A percentile compares a stretch with the other conserved stretches of the same genome.
These are phyloP conservation scores for Pterocles orientalis DNA, from an alignment of 2,113 vertebrate species.

Conservation along the genomic window DNA sequence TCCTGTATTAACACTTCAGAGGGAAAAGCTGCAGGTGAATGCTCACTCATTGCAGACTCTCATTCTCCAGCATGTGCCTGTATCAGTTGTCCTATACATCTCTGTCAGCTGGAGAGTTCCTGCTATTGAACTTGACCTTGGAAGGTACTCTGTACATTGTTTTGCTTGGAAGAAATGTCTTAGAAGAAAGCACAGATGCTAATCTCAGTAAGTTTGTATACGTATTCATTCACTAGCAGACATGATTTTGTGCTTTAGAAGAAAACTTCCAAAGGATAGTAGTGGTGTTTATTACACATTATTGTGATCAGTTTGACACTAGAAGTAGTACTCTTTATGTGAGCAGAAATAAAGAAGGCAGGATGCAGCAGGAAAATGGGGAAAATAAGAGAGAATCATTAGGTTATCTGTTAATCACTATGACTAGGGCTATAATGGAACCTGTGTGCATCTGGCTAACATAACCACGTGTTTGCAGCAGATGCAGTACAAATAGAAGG, in stretches of 20 bases:
- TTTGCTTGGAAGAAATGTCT: slow-evolving; percentile 27
- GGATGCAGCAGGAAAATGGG: background rate
- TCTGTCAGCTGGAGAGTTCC: slow-evolving; percentile 53
- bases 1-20: slow-evolving; percentile 32
- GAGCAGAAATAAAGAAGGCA: background rate
- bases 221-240: background rate
- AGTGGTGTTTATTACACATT: background rate
- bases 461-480: background rate
- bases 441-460: background rate
- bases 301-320: background rate
- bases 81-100: slow-evolving; percentile 34
- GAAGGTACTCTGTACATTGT: background rate
- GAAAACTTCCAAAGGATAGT: background rate
- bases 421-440: background rate
- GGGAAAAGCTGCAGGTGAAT: slow-evolving; percentile 53
- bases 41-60: slow-evolving; percentile 40
- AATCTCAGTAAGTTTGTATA: background rate
- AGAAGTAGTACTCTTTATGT: background rate
- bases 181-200: slow-evolving; percentile 9
- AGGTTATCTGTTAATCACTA: background rate
- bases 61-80: slow-evolving; percentile 35
- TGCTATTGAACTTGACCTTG: slow-evolving; percentile 63
- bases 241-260: background rate
- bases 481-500: background rate
- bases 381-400: background rate